phyloP scores from a whole-genome alignment of 2,888 invertebrate genomes.

The Heliconius sara region DNA sequence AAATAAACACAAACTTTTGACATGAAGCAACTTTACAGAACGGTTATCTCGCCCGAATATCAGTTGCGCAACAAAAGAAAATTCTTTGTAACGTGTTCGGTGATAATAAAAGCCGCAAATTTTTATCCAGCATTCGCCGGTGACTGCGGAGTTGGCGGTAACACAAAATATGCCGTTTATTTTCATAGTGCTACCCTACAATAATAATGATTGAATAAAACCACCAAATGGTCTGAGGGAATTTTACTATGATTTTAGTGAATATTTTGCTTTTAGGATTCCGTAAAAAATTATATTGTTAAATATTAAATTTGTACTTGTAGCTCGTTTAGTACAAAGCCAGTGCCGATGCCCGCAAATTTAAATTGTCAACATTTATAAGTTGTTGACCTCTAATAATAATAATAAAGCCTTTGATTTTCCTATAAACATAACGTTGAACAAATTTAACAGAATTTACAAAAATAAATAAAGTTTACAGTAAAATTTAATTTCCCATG shows the following conservation, averaged over 20 bases:
- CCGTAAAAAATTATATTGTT: background rate
- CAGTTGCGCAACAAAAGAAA: slow-evolving; percentile 37
- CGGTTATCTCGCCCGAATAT: slow-evolving; percentile 22
- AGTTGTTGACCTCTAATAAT: no score
- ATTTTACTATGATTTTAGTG: background rate
- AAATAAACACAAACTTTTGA: slow-evolving; percentile 28
- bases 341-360: no score
- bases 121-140: slow-evolving; percentile 31
- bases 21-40: slow-evolving; percentile 24
- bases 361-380: no score
- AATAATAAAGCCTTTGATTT: no score
- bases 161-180: slow-evolving; percentile 34
- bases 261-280: background rate
- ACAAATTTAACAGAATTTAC: no score
- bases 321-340: no score
- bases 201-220: slow-evolving; percentile 35
- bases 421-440: no score
- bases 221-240: slow-evolving; percentile 8
- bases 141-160: slow-evolving; percentile 19
- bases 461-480: no score
- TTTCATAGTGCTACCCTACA: slow-evolving; percentile 31
- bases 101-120: slow-evolving; percentile 42
- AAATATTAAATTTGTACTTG: background rate
- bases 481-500: no score
- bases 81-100: slow-evolving; percentile 41